Conservation (phyloP, 2,888 invertebrate genomes). For the Torymus aiolomorphi region DNA sequence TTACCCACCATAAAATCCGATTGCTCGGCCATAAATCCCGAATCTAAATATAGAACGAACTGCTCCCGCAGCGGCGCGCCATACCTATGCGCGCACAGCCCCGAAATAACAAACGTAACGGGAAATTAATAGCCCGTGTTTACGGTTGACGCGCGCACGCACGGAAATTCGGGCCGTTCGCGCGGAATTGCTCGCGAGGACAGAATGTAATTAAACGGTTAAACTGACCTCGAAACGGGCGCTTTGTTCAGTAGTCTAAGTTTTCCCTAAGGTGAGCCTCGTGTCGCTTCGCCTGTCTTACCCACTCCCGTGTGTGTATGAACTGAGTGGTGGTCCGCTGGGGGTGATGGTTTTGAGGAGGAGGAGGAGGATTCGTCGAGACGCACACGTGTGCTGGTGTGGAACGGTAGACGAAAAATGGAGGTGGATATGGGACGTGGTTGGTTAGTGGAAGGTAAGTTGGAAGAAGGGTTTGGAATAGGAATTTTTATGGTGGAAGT, state of each 20-base stretch:
- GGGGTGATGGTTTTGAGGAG: too few relatives aligned
- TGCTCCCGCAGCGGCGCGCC: neutral
- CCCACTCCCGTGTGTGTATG: too few relatives aligned
- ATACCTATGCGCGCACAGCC: neutral
- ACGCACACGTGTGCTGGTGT: neutral
- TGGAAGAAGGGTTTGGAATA: neutral
- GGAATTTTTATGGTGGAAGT: neutral
- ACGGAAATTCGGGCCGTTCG: too few relatives aligned
- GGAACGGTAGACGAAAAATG: too few relatives aligned
- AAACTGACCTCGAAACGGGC: conserved; percentile 13
- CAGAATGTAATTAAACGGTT: conserved; percentile 42
- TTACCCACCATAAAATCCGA: neutral
- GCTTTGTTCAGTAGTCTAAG: neutral
- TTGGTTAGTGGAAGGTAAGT: neutral
- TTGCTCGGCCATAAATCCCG: conserved; percentile 20
- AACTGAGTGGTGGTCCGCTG: too few relatives aligned
- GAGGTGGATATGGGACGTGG: too few relatives aligned
- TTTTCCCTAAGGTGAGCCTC: conserved; percentile 13
- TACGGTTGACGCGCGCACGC: neutral
- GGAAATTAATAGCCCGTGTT: conserved; percentile 29
- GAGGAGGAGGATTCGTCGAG: too few relatives aligned
- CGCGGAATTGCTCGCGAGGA: neutral
- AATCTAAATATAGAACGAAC: conserved; percentile 22
- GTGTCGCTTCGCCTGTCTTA: too few relatives aligned
- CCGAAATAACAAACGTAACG: conserved; percentile 23